Evolutionary conservation across 2,113 vertebrate genomes (phyloP).

Genomic region (Atrichornis clamosus): DNA sequence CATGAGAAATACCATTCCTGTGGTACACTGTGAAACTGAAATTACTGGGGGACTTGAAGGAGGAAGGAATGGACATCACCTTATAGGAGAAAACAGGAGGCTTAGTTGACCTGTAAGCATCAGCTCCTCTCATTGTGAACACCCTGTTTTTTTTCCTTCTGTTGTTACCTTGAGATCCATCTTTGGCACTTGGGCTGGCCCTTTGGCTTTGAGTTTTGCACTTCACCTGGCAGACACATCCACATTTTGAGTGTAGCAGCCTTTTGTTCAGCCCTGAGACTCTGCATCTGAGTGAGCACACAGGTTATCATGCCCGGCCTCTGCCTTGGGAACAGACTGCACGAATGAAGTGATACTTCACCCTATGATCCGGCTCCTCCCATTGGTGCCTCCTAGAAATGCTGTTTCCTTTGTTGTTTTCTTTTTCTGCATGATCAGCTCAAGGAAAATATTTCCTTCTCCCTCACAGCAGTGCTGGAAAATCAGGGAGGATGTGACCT

Average conservation of each 20-base stretch:
- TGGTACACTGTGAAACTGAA: background rate
- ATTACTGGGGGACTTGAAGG: background rate
- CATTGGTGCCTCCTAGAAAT: background rate
- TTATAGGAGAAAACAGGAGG: background rate
- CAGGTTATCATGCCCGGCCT: background rate
- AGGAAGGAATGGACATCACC: background rate
- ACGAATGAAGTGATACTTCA: background rate
- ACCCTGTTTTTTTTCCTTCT: background rate
- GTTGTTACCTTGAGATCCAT: background rate
- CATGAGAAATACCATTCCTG: background rate
- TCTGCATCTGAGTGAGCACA: background rate
- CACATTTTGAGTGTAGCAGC: background rate
- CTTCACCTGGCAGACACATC: background rate
- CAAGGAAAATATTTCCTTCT: background rate
- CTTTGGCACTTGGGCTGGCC: background rate
- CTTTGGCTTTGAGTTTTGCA: background rate
- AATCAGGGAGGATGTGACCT: slow-evolving; percentile 23
- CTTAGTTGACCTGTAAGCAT: background rate
- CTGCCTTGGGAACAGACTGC: background rate
- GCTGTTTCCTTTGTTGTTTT: background rate
- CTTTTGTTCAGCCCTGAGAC: background rate
- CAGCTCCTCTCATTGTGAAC: background rate
- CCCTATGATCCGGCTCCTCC: background rate
- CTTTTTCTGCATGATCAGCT: background rate
- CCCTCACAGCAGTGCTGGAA: background rate